phyloP scores from a whole-genome alignment of 2,113 vertebrate species.

The Saimiri boliviensis region DNA sequence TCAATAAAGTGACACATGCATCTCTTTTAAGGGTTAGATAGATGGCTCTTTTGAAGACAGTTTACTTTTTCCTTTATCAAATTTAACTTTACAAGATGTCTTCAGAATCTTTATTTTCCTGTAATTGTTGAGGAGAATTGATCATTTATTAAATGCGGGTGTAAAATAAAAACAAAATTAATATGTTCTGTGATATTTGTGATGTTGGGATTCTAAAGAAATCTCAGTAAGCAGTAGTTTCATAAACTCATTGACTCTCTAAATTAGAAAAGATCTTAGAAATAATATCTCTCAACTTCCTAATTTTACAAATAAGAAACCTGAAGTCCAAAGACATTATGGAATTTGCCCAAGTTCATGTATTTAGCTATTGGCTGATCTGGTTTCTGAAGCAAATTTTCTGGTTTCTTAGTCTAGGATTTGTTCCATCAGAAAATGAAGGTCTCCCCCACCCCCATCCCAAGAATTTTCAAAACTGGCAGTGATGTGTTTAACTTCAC shows the following conservation, averaged over 20 bases:
- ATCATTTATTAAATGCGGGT: slow-evolving; percentile 13
- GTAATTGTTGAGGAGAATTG: not conserved
- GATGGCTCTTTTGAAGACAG: not conserved
- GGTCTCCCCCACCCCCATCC: not conserved
- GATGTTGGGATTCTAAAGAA: slow-evolving; percentile 42
- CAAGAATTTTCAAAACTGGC: slow-evolving; percentile 34
- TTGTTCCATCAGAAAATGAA: slow-evolving; percentile 2
- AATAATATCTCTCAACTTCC: slow-evolving; percentile 21
- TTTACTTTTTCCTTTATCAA: not conserved
- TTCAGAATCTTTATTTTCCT: slow-evolving; percentile 32
- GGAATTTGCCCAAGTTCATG: not conserved
- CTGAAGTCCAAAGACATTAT: not conserved
- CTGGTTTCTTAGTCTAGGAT: not conserved
- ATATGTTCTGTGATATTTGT: slow-evolving; percentile 50
- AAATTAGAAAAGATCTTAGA: slow-evolving; percentile 35
- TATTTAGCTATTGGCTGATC: not conserved
- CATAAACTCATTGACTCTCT: slow-evolving; percentile 8
- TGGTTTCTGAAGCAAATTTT: not conserved
- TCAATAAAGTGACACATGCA: not conserved
- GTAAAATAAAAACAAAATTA: slow-evolving; percentile 34
- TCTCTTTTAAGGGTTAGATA: not conserved
- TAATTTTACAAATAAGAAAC: slow-evolving; percentile 56
- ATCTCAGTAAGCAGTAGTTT: slow-evolving; percentile 16
- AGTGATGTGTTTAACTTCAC: not conserved
- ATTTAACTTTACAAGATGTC: not conserved